Evolutionary conservation across 2,797 vertebrate genomes (phyloP).

Genomic region (Chaenodraco wilsoni): DNA sequence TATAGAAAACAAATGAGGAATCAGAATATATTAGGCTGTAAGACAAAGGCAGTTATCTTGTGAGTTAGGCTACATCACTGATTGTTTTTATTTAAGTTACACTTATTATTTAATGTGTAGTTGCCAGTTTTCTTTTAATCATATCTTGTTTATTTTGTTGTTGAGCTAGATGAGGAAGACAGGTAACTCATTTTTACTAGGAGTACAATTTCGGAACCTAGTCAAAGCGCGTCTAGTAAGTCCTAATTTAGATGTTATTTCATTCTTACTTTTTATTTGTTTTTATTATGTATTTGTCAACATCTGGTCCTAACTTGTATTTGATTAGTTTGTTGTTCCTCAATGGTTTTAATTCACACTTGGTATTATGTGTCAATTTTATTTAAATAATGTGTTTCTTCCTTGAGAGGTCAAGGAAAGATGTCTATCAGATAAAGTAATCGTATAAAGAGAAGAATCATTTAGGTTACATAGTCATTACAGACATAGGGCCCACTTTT

Average conservation of each 20-base stretch:
- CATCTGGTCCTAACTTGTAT: too few relatives aligned
- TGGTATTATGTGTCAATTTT: too few relatives aligned
- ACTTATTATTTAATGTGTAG: background rate
- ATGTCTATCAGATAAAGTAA: background rate
- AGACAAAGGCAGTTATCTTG: too few relatives aligned
- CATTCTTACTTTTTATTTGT: too few relatives aligned
- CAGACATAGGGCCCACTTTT: background rate
- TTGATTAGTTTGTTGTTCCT: too few relatives aligned
- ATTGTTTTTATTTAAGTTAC: background rate
- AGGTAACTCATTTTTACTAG: background rate
- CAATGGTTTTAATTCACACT: too few relatives aligned
- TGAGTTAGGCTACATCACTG: background rate
- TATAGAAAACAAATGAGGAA: conserved; percentile 22
- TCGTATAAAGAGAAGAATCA: background rate
- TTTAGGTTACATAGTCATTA: background rate
- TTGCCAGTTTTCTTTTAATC: background rate
- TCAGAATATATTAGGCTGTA: too few relatives aligned
- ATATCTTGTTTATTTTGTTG: background rate
- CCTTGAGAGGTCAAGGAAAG: conserved; percentile 8
- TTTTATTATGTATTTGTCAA: too few relatives aligned
- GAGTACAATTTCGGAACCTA: background rate
- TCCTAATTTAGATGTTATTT: too few relatives aligned
- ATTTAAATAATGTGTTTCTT: too few relatives aligned
- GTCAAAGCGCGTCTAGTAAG: background rate
- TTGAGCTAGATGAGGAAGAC: background rate